Percentiles rank a stretch among this genome's conserved stretches.
Conservation (phyloP, 2,113 vertebrate genomes). For the Forbesichthys agassizii region DNA sequence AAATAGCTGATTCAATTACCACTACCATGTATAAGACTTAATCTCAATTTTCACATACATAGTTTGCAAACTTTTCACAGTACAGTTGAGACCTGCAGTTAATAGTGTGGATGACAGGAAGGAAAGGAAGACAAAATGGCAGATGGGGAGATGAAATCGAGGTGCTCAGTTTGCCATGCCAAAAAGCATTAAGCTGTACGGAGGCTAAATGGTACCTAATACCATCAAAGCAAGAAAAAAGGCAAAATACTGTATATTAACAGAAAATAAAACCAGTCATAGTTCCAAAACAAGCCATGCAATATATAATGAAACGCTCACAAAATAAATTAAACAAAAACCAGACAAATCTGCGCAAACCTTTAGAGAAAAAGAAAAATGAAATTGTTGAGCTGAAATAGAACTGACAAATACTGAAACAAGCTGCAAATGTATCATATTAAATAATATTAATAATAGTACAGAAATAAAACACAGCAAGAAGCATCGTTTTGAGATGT, state of each 20-base stretch:
- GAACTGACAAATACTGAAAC: conserved; percentile 72
- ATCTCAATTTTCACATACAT: conserved; percentile 19
- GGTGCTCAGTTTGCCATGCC: conserved; percentile 71
- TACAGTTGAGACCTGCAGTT: conserved; percentile 88
- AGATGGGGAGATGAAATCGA: conserved; percentile 64
- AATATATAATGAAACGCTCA: conserved; percentile 58
- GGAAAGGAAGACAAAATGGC: conserved; percentile 62
- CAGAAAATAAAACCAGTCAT: conserved; percentile 45
- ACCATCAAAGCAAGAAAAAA: conserved; percentile 69
- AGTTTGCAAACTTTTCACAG: conserved; percentile 80
- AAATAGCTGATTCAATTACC: conserved; percentile 26
- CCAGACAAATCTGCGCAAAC: conserved; percentile 42
- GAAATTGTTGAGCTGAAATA: conserved; percentile 56
- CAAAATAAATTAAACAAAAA: conserved; percentile 48
- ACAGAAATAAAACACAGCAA: conserved; percentile 64
- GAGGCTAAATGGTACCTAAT: conserved; percentile 69
- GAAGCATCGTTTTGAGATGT: conserved; percentile 74
- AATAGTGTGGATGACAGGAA: conserved; percentile 37
- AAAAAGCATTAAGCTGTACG: conserved; percentile 65
- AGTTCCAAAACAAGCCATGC: conserved; percentile 66
- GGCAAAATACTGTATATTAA: conserved; percentile 45
- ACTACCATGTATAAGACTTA: conserved; percentile 16
- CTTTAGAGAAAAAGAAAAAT: conserved; percentile 40
- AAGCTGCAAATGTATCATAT: conserved; percentile 67
- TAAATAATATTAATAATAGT: conserved; percentile 53